Evolutionary conservation across 2,888 invertebrate genomes (phyloP), one percentile per base, ranked within the genome.

Genomic region (Orchesellides sinensis): DNA sequence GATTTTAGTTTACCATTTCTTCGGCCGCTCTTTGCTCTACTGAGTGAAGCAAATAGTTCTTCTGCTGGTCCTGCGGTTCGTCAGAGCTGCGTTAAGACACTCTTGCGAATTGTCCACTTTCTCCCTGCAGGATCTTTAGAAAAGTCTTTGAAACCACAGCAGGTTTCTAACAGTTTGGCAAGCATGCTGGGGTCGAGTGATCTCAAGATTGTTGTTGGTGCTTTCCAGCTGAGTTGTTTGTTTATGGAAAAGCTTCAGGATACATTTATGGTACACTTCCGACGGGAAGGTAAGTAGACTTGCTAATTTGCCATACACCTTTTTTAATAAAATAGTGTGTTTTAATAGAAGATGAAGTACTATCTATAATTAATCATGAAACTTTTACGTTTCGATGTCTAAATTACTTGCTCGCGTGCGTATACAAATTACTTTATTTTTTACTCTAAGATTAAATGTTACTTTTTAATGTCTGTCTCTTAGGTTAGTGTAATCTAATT

Each of bases 101-200:
- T 99, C 83, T 92, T 99, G 74, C 93, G 99, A 84, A 98, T 99
- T 95, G 96, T 99, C 2, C 98, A 96, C 91, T 98, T 98, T 90
- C 96, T 97, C 10, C 95, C 94, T 86, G 94, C 97, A 0, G 94
- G 96, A 88, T 92, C 98, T 86, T 92, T 99, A 66, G 93, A 95
- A 89, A 95, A 92, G 87, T 88, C 85, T 32, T 89, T 94, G 79
- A 93, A 93, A 88, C 93, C 93, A 89, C 93, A 94, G 90, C 93
- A 96, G 86, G 96, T 98, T 77, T 96, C 97, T 83, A 98, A 98
- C 88, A 98, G 99, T 91, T 96, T 99, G 89, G 98, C 98, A 32
- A 98, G 98, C 80, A 99, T 99, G 98, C 94, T 99, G 93, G 98
- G 98, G 0, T 98, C 98, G 3, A 96, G 95, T 90, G 99, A 99